Percentiles rank a stretch among this genome's conserved stretches.
These are phyloP conservation scores for Pachycephus smyrnensis DNA, from an alignment of 2,888 invertebrate genomes.

Conservation along the genomic window DNA sequence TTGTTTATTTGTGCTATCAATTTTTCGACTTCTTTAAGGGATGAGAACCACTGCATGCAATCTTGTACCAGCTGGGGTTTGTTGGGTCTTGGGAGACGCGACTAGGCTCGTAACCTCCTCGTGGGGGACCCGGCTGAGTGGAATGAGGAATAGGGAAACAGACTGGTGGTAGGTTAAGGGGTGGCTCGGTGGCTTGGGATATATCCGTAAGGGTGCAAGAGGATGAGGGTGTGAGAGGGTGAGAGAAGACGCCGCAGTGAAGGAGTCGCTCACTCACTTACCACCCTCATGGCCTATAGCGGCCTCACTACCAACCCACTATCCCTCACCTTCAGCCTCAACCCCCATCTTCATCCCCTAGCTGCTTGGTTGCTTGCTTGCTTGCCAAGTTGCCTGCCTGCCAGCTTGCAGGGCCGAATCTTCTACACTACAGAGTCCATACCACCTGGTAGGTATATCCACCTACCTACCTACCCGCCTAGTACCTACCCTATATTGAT, in stretches of 20 bases:
- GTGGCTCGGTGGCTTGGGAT: constrained; percentile 39
- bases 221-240: constrained; percentile 23
- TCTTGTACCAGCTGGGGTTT: constrained; percentile 65
- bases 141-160: constrained; percentile 48
- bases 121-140: constrained; percentile 40
- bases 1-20: no score
- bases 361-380: constrained; percentile 3
- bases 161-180: constrained; percentile 22
- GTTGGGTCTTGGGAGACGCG: constrained; percentile 58
- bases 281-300: constrained; percentile 47
- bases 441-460: constrained; percentile 9
- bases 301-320: constrained; percentile 47
- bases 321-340: constrained; percentile 30
- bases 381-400: constrained; percentile 12
- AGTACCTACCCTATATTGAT: constrained; percentile 59
- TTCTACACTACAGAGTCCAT: constrained; percentile 10
- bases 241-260: constrained; percentile 49
- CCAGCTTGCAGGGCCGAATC: background rate
- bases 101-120: constrained; percentile 53
- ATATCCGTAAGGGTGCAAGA: constrained; percentile 44
- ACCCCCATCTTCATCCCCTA: constrained; percentile 9
- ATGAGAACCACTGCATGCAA: constrained; percentile 63
- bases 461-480: constrained; percentile 37
- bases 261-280: constrained; percentile 59
- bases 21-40: background rate